phyloP scores from a whole-genome alignment of 2,888 invertebrate genomes.

The Aromia moschata region DNA sequence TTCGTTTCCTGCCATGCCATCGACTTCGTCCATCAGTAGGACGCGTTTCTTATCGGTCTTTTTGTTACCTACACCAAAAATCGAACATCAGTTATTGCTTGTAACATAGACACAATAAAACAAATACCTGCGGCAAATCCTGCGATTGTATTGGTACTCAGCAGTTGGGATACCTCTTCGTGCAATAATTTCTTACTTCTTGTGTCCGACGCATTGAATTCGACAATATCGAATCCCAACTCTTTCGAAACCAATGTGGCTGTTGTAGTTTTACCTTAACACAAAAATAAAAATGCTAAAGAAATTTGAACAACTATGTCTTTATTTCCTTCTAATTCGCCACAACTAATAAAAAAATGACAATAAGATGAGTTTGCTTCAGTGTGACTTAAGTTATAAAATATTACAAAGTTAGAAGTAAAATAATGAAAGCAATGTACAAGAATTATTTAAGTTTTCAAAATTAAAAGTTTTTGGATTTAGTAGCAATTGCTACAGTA shows the following conservation, averaged over 20 bases:
- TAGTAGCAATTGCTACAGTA: too few species aligned
- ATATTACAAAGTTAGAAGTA: too few species aligned
- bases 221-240: conserved; percentile 87
- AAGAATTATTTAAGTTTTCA: too few species aligned
- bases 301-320: too few species aligned
- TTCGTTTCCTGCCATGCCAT: conserved; percentile 99
- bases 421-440: background rate
- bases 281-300: too few species aligned
- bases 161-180: conserved; percentile 82
- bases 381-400: too few species aligned
- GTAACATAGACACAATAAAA: background rate
- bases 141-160: conserved; percentile 79
- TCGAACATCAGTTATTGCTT: background rate
- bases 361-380: too few species aligned
- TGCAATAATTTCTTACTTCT: conserved; percentile 88
- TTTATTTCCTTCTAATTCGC: too few species aligned
- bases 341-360: too few species aligned
- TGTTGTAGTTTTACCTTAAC: conserved; percentile 81
- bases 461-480: too few species aligned
- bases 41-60: conserved; percentile 79
- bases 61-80: conserved; percentile 49
- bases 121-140: conserved; percentile 77
- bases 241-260: conserved; percentile 89
- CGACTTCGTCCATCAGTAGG: conserved; percentile 99
- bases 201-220: conserved; percentile 98